These are phyloP conservation scores for Baccha elongata DNA, from an alignment of 2,888 invertebrate species.

Conservation along the genomic window DNA sequence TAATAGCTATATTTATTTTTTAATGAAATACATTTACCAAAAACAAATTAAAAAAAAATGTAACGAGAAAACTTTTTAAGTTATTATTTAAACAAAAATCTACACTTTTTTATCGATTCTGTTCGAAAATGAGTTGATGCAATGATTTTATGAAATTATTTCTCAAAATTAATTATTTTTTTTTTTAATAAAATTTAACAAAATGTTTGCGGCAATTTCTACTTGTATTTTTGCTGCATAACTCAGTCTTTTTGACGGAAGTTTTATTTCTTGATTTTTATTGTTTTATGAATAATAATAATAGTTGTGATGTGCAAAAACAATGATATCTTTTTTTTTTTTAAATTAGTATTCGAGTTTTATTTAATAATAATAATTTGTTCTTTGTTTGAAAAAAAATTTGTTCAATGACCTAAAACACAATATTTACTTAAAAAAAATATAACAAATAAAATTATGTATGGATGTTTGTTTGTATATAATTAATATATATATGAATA, in stretches of 20 bases:
- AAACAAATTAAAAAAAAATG: conserved; percentile 10
- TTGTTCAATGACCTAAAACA: conserved; percentile 46
- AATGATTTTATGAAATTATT: conserved; percentile 8
- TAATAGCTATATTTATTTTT: conserved; percentile 20
- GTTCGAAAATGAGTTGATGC: not conserved
- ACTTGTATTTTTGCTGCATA: conserved; percentile 58
- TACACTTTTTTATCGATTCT: not conserved
- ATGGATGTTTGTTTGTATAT: conserved; percentile 25
- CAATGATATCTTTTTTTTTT: conserved; percentile 40
- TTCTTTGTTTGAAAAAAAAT: conserved; percentile 30
- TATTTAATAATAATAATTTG: conserved; percentile 7
- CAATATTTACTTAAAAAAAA: conserved; percentile 55
- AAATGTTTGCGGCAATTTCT: conserved; percentile 56
- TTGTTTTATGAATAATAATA: conserved; percentile 11
- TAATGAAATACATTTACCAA: conserved; percentile 28
- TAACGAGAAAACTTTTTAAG: not conserved
- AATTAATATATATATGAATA: conserved; percentile 56
- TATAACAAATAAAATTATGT: conserved; percentile 47
- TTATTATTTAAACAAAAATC: not conserved
- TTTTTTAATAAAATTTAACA: conserved; percentile 40
- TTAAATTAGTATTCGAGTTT: conserved; percentile 53
- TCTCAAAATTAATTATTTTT: conserved; percentile 30
- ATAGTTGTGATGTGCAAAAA: conserved; percentile 55
- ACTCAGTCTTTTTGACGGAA: conserved; percentile 73
- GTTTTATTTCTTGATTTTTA: conserved; percentile 41